Evolutionary conservation across 92 coral and sea anemone species (phyloP), one percentile per base, ranked within the genome.

Genomic region (Metridium senile): DNA sequence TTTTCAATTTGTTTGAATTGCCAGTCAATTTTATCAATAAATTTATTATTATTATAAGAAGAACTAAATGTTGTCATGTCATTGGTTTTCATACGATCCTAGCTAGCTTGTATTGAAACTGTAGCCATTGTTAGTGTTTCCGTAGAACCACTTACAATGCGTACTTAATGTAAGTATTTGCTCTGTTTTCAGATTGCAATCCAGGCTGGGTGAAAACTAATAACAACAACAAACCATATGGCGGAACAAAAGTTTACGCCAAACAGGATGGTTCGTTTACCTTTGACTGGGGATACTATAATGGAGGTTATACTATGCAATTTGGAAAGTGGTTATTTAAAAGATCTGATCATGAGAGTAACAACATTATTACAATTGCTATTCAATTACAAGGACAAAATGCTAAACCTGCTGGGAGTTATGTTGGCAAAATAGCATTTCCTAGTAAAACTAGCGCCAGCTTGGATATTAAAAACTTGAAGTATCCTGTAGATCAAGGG

Each of bases 111-210:
- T n/a, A n/a, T n/a, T n/a, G n/a, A n/a, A n/a, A n/a, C n/a, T n/a
- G n/a, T n/a, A n/a, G n/a, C n/a, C n/a, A n/a, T n/a, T n/a, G n/a
- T n/a, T n/a, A n/a, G n/a, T n/a, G n/a, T n/a, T n/a, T n/a, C n/a
- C n/a, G n/a, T n/a, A n/a, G n/a, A n/a, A n/a, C n/a, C n/a, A n/a
- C n/a, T n/a, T n/a, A n/a, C n/a, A n/a, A n/a, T n/a, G n/a, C n/a
- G n/a, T n/a, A n/a, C n/a, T n/a, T n/a, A n/a, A n/a, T n/a, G n/a
- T n/a, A n/a, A n/a, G n/a, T n/a, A n/a, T n/a, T n/a, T n/a, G n/a
- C n/a, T n/a, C n/a, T n/a, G n/a, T n/a, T 25, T 62, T 11, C 75
- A 78, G 76, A 78, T 18, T 23, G 75, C 66, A 75, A 26, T 27
- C 58, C 75, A 45, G 16, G 16, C 7, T 45, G 51, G 51, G 51